Percentiles rank a stretch among this genome's conserved stretches.
Conservation (phyloP, 2,797 vertebrate species). For the Odontamblyopus lacepedii region DNA sequence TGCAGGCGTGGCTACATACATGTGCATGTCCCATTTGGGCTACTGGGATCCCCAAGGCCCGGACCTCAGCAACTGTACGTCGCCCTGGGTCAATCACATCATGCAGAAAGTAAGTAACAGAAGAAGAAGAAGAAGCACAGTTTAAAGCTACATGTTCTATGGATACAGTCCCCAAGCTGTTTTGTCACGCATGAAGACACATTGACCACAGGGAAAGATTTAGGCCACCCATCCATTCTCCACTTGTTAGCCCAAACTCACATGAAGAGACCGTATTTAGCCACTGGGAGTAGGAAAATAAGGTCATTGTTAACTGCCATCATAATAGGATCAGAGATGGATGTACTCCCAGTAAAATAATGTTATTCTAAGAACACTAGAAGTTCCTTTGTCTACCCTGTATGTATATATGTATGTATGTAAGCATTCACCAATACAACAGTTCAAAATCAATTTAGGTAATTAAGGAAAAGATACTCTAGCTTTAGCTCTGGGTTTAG, state of each 20-base stretch:
- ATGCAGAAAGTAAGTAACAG: conserved; percentile 90
- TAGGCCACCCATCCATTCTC: conserved; percentile 47
- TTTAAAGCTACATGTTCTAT: conserved; percentile 37
- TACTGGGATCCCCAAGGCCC: conserved; percentile 94
- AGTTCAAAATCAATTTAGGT: too few species aligned
- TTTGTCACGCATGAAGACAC: conserved; percentile 45
- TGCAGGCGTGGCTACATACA: conserved; percentile 92
- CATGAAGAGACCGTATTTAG: conserved; percentile 16
- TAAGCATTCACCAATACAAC: too few species aligned
- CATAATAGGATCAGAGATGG: conserved; percentile 14
- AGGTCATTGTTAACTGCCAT: conserved; percentile 32
- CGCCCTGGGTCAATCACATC: conserved; percentile 97
- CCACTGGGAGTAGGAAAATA: conserved; percentile 33
- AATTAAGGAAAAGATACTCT: not conserved
- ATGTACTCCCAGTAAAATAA: conserved; percentile 3
- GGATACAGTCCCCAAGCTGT: conserved; percentile 43
- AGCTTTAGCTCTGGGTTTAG: not conserved
- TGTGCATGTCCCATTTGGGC: conserved; percentile 86
- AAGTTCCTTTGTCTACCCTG: not conserved
- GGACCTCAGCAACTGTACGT: conserved; percentile 98
- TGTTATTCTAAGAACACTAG: conserved; percentile 1
- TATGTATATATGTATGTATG: not conserved
- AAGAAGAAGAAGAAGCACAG: conserved; percentile 38
- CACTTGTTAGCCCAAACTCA: conserved; percentile 40
- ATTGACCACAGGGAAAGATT: conserved; percentile 48